A percentile compares a stretch with the other conserved stretches of the same genome.
Conservation (phyloP, 1,140 invertebrate genomes). For the Hermetia illucens region DNA sequence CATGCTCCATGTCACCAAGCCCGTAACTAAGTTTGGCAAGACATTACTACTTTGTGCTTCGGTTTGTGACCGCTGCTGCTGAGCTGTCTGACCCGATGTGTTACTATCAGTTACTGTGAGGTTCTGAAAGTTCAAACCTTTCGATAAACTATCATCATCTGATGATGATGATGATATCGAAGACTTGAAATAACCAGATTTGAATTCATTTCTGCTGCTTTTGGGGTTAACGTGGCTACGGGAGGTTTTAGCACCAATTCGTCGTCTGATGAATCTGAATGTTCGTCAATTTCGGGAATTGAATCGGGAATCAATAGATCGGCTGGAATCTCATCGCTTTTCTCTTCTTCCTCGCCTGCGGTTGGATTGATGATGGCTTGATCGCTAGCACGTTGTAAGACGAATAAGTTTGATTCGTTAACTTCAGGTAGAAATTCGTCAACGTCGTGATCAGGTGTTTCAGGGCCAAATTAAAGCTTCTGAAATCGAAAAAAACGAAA, state of each 20-base stretch:
- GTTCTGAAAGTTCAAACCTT: constrained; percentile 26
- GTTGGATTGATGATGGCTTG: constrained; percentile 9
- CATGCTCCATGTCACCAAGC: constrained; percentile 18
- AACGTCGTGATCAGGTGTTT: constrained; percentile 20
- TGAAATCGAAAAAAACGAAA: no score
- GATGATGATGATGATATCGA: constrained; percentile 27
- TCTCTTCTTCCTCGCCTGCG: constrained; percentile 18
- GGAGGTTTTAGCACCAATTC: constrained; percentile 1
- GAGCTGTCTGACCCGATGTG: constrained; percentile 1
- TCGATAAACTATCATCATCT: constrained; percentile 26
- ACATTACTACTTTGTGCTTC: constrained; percentile 8
- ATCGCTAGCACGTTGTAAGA: constrained; percentile 24
- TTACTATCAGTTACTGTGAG: constrained; percentile 15
- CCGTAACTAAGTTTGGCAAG: constrained; percentile 17
- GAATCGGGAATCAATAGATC: constrained; percentile 25
- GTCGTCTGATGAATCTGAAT: constrained; percentile 24
- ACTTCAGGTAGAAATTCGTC: constrained; percentile 28
- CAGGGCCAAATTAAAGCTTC: constrained; percentile 19
- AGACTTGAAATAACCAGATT: constrained; percentile 24
- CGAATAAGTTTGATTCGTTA: constrained; percentile 23
- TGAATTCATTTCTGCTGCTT: constrained; percentile 12
- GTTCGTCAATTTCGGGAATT: constrained; percentile 28
- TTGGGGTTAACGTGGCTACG: background rate
- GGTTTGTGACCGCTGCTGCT: constrained; percentile 1
- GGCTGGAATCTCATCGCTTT: constrained; percentile 26